Percentiles rank a stretch among this genome's conserved stretches.
Conservation (phyloP, 2,888 invertebrate genomes). For the Anticlea derivata region DNA sequence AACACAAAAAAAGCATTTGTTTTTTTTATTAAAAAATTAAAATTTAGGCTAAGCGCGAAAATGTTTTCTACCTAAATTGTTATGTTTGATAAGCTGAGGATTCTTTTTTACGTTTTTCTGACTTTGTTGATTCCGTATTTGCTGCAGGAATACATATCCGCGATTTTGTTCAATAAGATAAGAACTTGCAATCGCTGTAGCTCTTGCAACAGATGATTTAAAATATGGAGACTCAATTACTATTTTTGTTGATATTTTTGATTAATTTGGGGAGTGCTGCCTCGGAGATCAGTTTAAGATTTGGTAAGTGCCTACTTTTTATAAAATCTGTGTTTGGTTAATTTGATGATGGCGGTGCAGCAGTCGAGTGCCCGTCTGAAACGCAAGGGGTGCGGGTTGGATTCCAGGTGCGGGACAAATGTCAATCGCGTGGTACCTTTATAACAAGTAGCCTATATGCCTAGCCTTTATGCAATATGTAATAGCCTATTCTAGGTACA, state of each 20-base stretch:
- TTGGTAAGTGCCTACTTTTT: constrained; percentile 60
- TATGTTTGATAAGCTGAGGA: constrained; percentile 70
- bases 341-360: too few species aligned
- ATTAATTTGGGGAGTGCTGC: constrained; percentile 60
- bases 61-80: constrained; percentile 29
- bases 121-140: constrained; percentile 70
- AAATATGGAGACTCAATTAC: constrained; percentile 46
- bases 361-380: too few species aligned
- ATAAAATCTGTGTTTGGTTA: too few species aligned
- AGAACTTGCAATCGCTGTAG: constrained; percentile 53
- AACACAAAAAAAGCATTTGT: too few species aligned
- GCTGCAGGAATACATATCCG: constrained; percentile 73
- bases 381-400: too few species aligned
- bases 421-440: too few species aligned
- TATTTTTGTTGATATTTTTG: constrained; percentile 54
- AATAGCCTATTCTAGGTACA: too few species aligned
- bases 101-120: constrained; percentile 68
- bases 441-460: too few species aligned
- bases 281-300: constrained; percentile 66
- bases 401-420: too few species aligned
- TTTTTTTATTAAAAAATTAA: too few species aligned
- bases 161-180: constrained; percentile 67
- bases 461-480: too few species aligned
- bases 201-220: constrained; percentile 45
- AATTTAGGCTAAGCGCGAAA: neutral